Evolutionary conservation across 2,113 vertebrate genomes (phyloP), one percentile per base, ranked within the genome.

Genomic region (Melierax canorus): DNA sequence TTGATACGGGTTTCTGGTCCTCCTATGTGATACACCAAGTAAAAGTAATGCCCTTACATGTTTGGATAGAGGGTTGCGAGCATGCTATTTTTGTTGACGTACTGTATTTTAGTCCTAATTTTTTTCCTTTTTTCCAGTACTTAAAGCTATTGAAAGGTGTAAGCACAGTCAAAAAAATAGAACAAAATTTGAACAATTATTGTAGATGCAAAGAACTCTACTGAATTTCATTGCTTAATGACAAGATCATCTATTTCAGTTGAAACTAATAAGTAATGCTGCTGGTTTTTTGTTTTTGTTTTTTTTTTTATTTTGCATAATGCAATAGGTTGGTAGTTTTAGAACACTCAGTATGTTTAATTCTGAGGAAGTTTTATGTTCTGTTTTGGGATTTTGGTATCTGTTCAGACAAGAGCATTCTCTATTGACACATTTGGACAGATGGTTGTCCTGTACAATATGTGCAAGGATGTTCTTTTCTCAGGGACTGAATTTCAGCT

Each of bases 391-490:
- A 86, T 88, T 91, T 92, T 89, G 43, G 22, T 95, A 64, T n/a
- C 38, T 74, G 18, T 83, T 93, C 45, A 75, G 39, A 85, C 24
- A 72, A 63, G 48, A 72, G 56, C 53, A 43, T 41, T 94, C 82
- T 85, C 20, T 85, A 9, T 66, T 0, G 0, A 58, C 8, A 5
- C 39, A 7, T 72, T 88, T 3, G 29, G 66, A 56, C 86, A 94
- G 88, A 84, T 94, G 83, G 41, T 53, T 75, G 64, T 86, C 84
- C 88, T 45, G 7, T 90, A 60, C 59, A 85, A 23, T 84, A 72
- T 90, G 46, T 68, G 41, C n/a, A 81, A 80, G 45, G 50, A 55
- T 96, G 83, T 88, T 94, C 90, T 94, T 94, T 96, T 95, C 64
- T 93, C 48, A 24, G 68, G 38, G 45, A 60, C 51, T 59, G 21